Evolutionary conservation across 2,113 vertebrate genomes (phyloP), one percentile per base, ranked within the genome.

Genomic region (Heteronetta atricapilla): DNA sequence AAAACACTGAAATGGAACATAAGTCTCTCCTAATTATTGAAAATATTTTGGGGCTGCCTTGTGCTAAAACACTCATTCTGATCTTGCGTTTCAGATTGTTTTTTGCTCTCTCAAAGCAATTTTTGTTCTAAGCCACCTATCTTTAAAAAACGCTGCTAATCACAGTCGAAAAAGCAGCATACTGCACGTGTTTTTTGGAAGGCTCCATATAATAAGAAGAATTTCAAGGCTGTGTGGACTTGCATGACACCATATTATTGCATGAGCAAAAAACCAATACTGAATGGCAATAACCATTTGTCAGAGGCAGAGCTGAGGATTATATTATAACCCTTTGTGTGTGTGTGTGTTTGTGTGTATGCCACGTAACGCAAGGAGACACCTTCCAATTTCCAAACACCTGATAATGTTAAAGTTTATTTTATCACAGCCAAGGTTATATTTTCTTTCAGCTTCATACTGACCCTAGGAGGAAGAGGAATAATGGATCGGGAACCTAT

Each of bases 391-490:
- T 96, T 95, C 93, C 82, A 89, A 97, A 95, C 89, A 95, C 86
- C 86, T 84, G 82, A 93, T 90, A 91, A 94, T 40, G 46, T 78
- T 88, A 92, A 98, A 93, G 89, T 93, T 97, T 95, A 95, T 96
- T 97, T 97, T 97, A 90, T 96, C 92, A 72, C 69, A 88, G 77
- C 48, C 48, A 88, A 96, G 96, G 95, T 93, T 95, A 52, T 96
- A 96, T 96, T 91, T 90, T 93, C 93, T 95, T 96, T 93, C 89
- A 91, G 36, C 86, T 90, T 88, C 67, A 7, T 82, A 62, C 93
- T 97, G 97, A 97, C 97, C 96, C 96, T 82, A 96, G 86, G 68
- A 94, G 78, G 91, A 92, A 92, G 50, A 90, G 97, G 81, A 94
- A 96, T 97, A 93, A 92, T 72, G 91, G 94, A 91, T 88, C 0